Conservation (phyloP, 2,888 invertebrate species). For the Netelia inedita region DNA sequence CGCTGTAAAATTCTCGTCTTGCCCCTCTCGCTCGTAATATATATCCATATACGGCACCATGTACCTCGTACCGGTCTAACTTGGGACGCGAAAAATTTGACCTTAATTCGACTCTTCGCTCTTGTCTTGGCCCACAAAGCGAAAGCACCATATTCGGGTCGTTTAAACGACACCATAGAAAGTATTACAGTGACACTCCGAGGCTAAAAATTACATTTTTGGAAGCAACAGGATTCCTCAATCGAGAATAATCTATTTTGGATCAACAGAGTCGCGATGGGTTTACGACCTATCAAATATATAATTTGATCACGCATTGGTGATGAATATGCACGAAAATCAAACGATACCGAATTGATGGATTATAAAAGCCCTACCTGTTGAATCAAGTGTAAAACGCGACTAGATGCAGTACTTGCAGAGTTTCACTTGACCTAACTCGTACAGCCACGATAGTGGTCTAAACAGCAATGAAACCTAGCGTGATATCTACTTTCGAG, state of each 20-base stretch:
- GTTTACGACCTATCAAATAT: no score
- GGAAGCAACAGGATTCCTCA: constrained; percentile 40
- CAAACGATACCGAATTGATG: not conserved
- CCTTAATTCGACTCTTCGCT: constrained; percentile 62
- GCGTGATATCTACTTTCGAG: not conserved
- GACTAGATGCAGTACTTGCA: not conserved
- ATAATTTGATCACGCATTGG: not conserved
- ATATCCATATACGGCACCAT: constrained; percentile 57
- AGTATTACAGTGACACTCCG: not conserved
- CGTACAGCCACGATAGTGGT: not conserved
- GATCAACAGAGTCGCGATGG: not conserved
- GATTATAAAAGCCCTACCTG: not conserved
- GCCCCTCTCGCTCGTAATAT: constrained; percentile 11
- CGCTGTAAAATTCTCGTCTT: constrained; percentile 35
- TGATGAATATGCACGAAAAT: not conserved
- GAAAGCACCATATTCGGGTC: constrained; percentile 61
- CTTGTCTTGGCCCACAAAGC: constrained; percentile 58
- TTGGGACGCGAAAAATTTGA: constrained; percentile 57
- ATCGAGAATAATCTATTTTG: constrained; percentile 33
- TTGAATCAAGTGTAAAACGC: not conserved
- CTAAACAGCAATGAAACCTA: not conserved
- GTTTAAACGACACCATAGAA: constrained; percentile 38
- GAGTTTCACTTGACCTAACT: not conserved
- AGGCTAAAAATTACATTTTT: constrained; percentile 42
- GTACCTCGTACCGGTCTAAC: constrained; percentile 49